These are phyloP conservation scores for Cheilosia urbana DNA, from an alignment of 2,888 invertebrate species.

Conservation along the genomic window DNA sequence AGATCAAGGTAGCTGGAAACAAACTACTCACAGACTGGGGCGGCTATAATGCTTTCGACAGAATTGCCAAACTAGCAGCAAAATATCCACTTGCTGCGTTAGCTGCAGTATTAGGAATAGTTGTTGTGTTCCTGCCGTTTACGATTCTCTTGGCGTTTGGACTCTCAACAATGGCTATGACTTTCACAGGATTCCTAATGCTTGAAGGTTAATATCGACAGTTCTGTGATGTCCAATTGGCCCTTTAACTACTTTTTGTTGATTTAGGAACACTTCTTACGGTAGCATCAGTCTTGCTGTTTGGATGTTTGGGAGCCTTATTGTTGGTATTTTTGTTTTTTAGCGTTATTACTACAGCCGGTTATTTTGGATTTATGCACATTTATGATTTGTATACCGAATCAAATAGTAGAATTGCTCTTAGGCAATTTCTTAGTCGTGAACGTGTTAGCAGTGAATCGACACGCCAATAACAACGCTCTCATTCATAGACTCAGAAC, in stretches of 20 bases:
- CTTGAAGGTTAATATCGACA: slow-evolving; percentile 80
- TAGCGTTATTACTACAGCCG: slow-evolving; percentile 77
- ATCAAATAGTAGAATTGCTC: slow-evolving; percentile 76
- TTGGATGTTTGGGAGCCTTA: slow-evolving; percentile 80
- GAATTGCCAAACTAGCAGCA: slow-evolving; percentile 70
- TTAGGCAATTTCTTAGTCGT: slow-evolving; percentile 76
- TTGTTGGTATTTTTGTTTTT: slow-evolving; percentile 79
- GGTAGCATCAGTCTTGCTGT: slow-evolving; percentile 80
- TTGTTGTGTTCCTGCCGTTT: slow-evolving; percentile 79
- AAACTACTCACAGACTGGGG: slow-evolving; percentile 60
- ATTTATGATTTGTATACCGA: slow-evolving; percentile 79
- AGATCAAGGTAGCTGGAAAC: slow-evolving; percentile 52
- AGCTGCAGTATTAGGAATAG: slow-evolving; percentile 52
- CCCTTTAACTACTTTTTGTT: not conserved
- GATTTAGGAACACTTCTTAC: slow-evolving; percentile 81
- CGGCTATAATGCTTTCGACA: slow-evolving; percentile 70
- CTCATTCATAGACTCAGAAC: not conserved
- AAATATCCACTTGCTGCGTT: slow-evolving; percentile 76
- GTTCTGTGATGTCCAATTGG: not conserved
- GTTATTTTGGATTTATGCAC: slow-evolving; percentile 81
- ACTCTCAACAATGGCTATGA: slow-evolving; percentile 80
- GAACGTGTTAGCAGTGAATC: slow-evolving; percentile 56
- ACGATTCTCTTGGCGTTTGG: slow-evolving; percentile 81
- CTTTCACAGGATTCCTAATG: slow-evolving; percentile 82
- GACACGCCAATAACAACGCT: not conserved